Evolutionary conservation across 1,140 invertebrate species (phyloP).

Genomic region (Drosophila tristis): DNA sequence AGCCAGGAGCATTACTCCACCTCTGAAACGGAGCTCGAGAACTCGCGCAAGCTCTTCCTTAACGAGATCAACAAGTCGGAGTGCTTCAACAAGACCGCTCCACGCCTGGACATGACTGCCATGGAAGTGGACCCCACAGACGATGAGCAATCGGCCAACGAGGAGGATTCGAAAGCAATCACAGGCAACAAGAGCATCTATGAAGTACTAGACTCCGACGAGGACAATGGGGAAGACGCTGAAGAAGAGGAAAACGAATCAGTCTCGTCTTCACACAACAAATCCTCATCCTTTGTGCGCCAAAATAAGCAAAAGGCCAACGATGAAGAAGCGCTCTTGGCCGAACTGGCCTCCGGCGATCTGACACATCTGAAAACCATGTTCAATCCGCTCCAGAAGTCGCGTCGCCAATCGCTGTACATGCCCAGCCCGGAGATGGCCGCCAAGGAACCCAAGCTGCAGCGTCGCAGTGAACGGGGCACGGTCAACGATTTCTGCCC

Average conservation of each 20-base stretch:
- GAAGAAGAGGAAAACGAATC: background rate
- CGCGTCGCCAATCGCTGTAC: conserved; percentile 62
- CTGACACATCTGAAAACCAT: conserved; percentile 56
- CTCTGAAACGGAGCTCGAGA: conserved; percentile 31
- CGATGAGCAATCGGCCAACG: background rate
- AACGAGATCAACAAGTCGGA: conserved; percentile 50
- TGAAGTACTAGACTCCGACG: conserved; percentile 25
- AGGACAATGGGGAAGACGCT: background rate
- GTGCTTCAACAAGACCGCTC: conserved; percentile 53
- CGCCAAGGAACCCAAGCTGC: conserved; percentile 49
- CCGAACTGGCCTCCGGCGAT: conserved; percentile 48
- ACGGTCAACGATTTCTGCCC: conserved; percentile 58
- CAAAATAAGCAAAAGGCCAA: conserved; percentile 27
- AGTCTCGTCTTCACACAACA: background rate
- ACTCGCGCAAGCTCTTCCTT: conserved; percentile 33
- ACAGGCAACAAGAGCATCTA: conserved; percentile 10
- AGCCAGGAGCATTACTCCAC: conserved; percentile 11
- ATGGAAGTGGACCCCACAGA: conserved; percentile 34
- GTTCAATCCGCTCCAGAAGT: conserved; percentile 73
- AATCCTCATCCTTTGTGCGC: conserved; percentile 5
- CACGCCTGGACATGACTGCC: conserved; percentile 22
- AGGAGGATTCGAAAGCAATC: background rate
- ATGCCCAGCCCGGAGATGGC: conserved; percentile 14
- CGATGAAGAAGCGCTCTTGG: conserved; percentile 47
- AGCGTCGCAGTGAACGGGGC: conserved; percentile 57